A percentile compares a stretch with the other conserved stretches of the same genome.
Conservation (phyloP, 2,797 vertebrate species). For the Micrastur ruficollis region DNA sequence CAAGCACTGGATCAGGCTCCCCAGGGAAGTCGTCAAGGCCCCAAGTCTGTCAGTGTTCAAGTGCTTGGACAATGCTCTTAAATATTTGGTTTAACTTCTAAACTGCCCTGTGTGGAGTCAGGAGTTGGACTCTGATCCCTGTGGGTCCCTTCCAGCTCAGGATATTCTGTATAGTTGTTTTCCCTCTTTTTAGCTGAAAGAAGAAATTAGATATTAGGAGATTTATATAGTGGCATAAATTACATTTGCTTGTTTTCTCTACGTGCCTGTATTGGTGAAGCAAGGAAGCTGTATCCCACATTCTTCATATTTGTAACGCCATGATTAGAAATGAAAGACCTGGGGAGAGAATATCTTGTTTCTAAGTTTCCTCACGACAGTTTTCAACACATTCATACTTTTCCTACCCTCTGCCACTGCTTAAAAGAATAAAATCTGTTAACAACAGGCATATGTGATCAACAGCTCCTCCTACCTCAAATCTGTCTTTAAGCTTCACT, state of each 20-base stretch:
- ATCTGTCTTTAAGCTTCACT: slow-evolving; percentile 45
- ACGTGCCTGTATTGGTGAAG: neutral
- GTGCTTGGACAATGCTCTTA: neutral
- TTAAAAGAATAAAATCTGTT: slow-evolving; percentile 53
- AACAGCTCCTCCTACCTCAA: slow-evolving; percentile 56
- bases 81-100: neutral
- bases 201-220: neutral
- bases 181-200: neutral
- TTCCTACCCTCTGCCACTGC: slow-evolving; percentile 3
- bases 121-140: neutral
- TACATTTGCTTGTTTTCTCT: neutral
- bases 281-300: neutral
- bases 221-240: neutral
- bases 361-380: neutral
- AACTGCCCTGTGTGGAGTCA: neutral
- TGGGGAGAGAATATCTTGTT: neutral
- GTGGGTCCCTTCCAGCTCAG: neutral
- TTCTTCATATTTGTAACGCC: neutral
- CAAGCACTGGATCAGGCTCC: neutral
- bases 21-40: neutral
- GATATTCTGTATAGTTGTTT: neutral
- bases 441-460: slow-evolving; percentile 57
- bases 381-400: neutral
- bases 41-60: neutral
- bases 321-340: neutral